Evolutionary conservation across 2,113 vertebrate genomes (phyloP).

Genomic region (Cyanoliseus patagonus): DNA sequence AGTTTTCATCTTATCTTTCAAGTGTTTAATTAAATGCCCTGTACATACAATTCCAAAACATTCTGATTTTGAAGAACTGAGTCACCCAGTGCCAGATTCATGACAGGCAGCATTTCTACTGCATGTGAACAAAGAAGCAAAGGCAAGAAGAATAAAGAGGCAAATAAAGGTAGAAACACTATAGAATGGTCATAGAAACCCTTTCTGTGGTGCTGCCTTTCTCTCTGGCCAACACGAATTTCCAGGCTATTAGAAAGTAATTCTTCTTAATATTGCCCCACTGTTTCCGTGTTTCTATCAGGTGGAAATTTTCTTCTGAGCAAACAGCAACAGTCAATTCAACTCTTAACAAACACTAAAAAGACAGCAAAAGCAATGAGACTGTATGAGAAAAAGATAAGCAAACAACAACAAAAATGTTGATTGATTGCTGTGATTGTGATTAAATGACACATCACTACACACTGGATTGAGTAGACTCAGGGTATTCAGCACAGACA

Average conservation of each 20-base stretch:
- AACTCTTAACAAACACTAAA: background rate
- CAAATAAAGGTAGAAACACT: background rate
- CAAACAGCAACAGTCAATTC: background rate
- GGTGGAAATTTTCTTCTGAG: background rate
- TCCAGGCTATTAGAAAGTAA: background rate
- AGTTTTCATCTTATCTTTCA: background rate
- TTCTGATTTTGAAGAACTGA: background rate
- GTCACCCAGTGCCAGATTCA: background rate
- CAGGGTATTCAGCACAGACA: background rate
- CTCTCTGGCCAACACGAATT: background rate
- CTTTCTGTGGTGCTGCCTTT: background rate
- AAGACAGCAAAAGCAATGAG: background rate
- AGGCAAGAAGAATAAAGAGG: background rate
- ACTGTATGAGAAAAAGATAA: background rate
- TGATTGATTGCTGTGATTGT: background rate
- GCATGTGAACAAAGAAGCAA: background rate
- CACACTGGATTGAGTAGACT: background rate
- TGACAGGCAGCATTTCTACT: background rate
- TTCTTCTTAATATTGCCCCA: background rate
- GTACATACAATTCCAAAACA: background rate
- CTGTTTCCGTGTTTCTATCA: background rate
- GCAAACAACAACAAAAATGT: background rate
- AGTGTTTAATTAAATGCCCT: background rate
- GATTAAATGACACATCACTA: background rate
- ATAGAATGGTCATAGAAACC: background rate